Evolutionary conservation across 2,888 invertebrate genomes (phyloP).

Genomic region (Vannuccia rotundouncinata): DNA sequence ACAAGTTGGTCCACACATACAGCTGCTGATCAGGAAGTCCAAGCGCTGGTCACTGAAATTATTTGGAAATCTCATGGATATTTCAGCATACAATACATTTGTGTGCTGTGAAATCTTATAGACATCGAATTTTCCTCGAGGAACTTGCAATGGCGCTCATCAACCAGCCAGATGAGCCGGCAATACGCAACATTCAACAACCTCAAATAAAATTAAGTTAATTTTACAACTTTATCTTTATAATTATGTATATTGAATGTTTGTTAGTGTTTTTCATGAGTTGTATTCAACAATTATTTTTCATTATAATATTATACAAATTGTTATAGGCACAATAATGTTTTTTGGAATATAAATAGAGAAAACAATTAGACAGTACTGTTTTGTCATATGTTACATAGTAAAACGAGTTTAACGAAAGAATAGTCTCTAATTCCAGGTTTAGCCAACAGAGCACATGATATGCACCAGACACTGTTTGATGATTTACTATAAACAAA

Average conservation of each 20-base stretch:
- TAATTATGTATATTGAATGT: neutral
- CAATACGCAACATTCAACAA: constrained; percentile 18
- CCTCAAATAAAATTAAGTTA: constrained; percentile 3
- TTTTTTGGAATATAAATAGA: no score
- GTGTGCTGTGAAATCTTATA: constrained; percentile 22
- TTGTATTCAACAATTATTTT: no score
- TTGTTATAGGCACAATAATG: no score
- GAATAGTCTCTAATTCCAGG: no score
- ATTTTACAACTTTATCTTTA: neutral
- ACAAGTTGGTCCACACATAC: constrained; percentile 27
- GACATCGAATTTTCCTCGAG: constrained; percentile 17
- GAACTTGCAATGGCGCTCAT: constrained; percentile 16
- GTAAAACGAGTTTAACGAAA: no score
- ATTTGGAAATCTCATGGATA: constrained; percentile 33
- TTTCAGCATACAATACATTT: constrained; percentile 32
- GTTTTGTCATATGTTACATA: no score
- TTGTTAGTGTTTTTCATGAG: no score
- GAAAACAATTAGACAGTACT: no score
- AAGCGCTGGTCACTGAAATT: constrained; percentile 27
- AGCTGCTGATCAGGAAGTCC: constrained; percentile 18
- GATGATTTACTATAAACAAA: no score
- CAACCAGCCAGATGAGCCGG: constrained; percentile 20
- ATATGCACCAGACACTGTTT: no score
- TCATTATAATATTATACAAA: no score
- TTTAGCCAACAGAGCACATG: no score